phyloP scores from a whole-genome alignment of 2,113 vertebrate species.

The Ptychochromis oligacanthus region DNA sequence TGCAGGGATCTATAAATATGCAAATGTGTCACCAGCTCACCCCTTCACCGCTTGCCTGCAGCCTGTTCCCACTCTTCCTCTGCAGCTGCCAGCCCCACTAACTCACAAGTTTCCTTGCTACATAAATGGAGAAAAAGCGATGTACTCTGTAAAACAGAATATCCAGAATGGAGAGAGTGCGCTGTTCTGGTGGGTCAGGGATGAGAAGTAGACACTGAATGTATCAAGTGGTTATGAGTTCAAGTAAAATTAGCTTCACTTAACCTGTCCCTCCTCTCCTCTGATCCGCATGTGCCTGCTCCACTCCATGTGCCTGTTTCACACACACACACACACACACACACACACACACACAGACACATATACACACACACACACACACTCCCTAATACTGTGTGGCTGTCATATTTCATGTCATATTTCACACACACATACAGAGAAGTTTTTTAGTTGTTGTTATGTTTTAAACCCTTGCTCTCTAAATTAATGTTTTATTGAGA shows the following conservation, averaged over 20 bases:
- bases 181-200: neutral
- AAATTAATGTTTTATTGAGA: no score
- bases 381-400: no score
- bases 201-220: neutral
- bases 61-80: neutral
- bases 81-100: slow-evolving; percentile 1
- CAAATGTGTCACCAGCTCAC: neutral
- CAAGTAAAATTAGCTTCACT: neutral
- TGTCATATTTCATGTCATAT: no score
- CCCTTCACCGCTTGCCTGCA: neutral
- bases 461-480: no score
- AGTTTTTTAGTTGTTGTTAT: no score
- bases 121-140: neutral
- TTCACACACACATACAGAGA: no score
- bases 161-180: neutral
- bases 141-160: neutral
- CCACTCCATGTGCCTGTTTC: neutral
- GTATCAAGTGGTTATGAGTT: neutral
- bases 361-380: no score
- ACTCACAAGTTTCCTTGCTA: neutral
- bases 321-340: no score
- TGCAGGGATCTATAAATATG: neutral
- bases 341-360: neutral
- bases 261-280: no score
- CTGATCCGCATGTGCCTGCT: no score